Evolutionary conservation across 2,113 vertebrate genomes (phyloP), one percentile per base, ranked within the genome.

Genomic region (Pterocles orientalis): DNA sequence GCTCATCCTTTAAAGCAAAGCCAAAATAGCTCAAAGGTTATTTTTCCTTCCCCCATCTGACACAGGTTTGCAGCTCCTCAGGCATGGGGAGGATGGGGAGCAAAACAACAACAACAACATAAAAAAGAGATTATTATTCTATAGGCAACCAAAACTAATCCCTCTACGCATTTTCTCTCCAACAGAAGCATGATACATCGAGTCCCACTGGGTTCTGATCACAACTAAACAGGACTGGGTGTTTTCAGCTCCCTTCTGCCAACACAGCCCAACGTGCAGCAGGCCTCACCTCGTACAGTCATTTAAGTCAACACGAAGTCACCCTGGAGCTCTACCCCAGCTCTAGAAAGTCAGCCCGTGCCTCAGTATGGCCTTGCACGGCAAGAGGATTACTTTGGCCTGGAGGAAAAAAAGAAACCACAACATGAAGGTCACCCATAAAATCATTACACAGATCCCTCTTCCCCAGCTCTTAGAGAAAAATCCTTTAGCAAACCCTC

Each of bases 341-440:
- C 77, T 86, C 86, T 86, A 97, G 56, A 86, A 78, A 96, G 56
- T 4, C 91, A 75, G 51, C 75, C 77, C 50, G 18, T 71, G 82
- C 64, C 69, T 90, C 78, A 62, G 41, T 5, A 73, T 70, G 81
- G 91, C 95, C 93, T 94, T 88, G 82, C 75, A 88, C 60, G 12
- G 89, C 88, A 94, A 96, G 62, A 97, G 82, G 88, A 94, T 92
- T 94, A 92, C 65, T 91, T 80, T 94, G 86, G 88, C 94, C 95
- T 92, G 54, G 86, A 96, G 87, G 83, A 88, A 90, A 92, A 71
- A 96, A 95, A 94, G 87, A 95, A 95, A 94, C 96, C 93, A 94
- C 93, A 78, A 91, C 94, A 91, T 66, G 94, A 96, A 93, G 86
- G 94, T 94, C 94, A 95, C 82, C 88, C 86, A 91, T 81, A 80